phyloP scores from a whole-genome alignment of 2,888 invertebrate species.

The Drosophila suboccidentalis region DNA sequence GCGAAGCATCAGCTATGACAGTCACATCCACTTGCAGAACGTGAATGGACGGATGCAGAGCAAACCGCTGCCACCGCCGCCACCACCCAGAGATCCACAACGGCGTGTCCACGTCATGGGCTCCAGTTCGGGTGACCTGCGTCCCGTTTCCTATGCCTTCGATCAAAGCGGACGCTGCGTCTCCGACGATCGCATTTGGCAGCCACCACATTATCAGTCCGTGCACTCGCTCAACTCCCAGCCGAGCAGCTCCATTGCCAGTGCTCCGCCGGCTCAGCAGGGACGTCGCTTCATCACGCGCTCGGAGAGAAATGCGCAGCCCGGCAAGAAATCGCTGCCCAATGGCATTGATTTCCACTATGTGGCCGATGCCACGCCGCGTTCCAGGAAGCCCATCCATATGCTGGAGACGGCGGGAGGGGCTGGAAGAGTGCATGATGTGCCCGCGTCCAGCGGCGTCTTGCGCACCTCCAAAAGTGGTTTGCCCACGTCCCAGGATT shows the following conservation, averaged over 20 bases:
- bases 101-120: slow-evolving; percentile 86
- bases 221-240: slow-evolving; percentile 81
- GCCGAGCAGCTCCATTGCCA: slow-evolving; percentile 64
- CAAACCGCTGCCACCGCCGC: slow-evolving; percentile 89
- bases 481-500: slow-evolving; percentile 85
- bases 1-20: slow-evolving; percentile 85
- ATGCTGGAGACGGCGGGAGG: slow-evolving; percentile 85
- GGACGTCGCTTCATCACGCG: slow-evolving; percentile 82
- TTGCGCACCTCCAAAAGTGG: slow-evolving; percentile 84
- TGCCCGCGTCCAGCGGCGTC: slow-evolving; percentile 70
- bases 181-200: slow-evolving; percentile 85
- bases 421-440: slow-evolving; percentile 5
- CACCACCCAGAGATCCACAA: slow-evolving; percentile 92
- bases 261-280: slow-evolving; percentile 46
- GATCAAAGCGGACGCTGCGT: slow-evolving; percentile 85
- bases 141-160: slow-evolving; percentile 87
- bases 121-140: slow-evolving; percentile 78
- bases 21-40: slow-evolving; percentile 84
- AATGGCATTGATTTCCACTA: slow-evolving; percentile 88
- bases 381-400: slow-evolving; percentile 91
- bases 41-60: slow-evolving; percentile 66
- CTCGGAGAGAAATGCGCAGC: slow-evolving; percentile 81
- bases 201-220: slow-evolving; percentile 83
- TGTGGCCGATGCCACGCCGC: slow-evolving; percentile 90
- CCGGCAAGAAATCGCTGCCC: slow-evolving; percentile 82